These are phyloP conservation scores for Phalloptychus januarius DNA, from an alignment of 2,797 vertebrate genomes.

Conservation along the genomic window DNA sequence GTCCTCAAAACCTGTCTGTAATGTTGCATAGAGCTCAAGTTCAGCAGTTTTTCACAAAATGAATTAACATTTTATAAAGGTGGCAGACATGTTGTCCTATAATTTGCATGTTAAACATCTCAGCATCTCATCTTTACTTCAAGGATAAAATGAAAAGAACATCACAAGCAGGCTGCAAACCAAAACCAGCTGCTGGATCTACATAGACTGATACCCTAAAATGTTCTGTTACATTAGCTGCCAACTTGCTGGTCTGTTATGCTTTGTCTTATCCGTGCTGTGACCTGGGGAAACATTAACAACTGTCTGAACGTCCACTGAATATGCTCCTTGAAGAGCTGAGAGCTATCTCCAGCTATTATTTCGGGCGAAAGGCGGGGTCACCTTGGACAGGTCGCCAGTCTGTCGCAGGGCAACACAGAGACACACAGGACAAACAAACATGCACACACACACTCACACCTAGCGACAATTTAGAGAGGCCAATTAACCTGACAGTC, in stretches of 20 bases:
- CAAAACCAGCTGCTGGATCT: neutral
- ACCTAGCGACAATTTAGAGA: too few relatives aligned
- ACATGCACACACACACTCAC: too few relatives aligned
- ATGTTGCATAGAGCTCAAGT: neutral
- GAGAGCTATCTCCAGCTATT: too few relatives aligned
- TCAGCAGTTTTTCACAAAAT: neutral
- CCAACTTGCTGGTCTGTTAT: neutral
- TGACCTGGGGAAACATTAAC: neutral
- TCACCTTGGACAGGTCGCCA: too few relatives aligned
- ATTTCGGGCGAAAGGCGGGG: too few relatives aligned
- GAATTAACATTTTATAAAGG: neutral
- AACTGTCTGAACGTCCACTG: neutral
- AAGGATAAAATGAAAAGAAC: neutral
- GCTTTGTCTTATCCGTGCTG: neutral
- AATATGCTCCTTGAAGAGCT: neutral
- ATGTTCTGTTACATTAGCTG: neutral
- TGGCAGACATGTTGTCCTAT: neutral
- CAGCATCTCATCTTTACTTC: neutral
- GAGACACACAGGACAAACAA: too few relatives aligned
- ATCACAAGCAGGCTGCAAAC: neutral
- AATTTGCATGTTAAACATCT: neutral
- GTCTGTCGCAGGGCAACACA: too few relatives aligned
- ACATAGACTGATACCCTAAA: neutral
- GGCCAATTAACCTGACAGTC: too few relatives aligned
- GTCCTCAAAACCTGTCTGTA: neutral